Evolutionary conservation across 2,888 invertebrate species (phyloP), one percentile per base, ranked within the genome.

Genomic region (Apotomis turbidana): DNA sequence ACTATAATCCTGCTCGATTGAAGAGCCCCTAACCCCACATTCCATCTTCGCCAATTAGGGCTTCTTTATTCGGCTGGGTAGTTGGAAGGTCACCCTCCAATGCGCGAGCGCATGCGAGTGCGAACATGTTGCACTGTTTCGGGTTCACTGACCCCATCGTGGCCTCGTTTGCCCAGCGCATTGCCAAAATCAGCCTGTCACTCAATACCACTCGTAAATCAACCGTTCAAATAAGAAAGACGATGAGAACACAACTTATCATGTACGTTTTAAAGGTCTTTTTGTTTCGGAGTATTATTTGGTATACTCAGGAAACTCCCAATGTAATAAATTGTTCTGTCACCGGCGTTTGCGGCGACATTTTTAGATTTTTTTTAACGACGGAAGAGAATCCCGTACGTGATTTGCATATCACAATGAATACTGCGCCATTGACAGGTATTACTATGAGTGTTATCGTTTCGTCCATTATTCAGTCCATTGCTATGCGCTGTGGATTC

Each of bases 141-240:
- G 3, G 83, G 90, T 87, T 90, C 88, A 83, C 79, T 86, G 90
- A 89, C 87, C 89, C 82, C 70, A 78, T 78, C 74, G 78, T 75
- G 80, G 75, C 82, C 83, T 84, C 82, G 77, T 82, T 82, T 78
- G 76, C 61, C 75, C 77, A 80, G 78, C 73, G 68, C 76, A 75
- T 75, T 79, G 79, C 82, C 82, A 80, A 80, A 84, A 80, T 78
- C 76, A 75, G 76, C 51, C 71, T 67, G 61, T 67, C 71, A 71
- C 57, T 73, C 74, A 75, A 71, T 71, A 57, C 66, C 67, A 73
- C 44, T 76, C 71, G 70, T 77, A 74, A 79, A 75, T 76, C 68
- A 75, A 9, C 9, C 62, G 67, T 46, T 63, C 52, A 55, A 58
- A 57, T 41, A 57, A 66, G 55, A 54, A 13, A 15, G 15, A 27